phyloP scores from a whole-genome alignment of 2,797 vertebrate genomes.

The Cuniculus paca region DNA sequence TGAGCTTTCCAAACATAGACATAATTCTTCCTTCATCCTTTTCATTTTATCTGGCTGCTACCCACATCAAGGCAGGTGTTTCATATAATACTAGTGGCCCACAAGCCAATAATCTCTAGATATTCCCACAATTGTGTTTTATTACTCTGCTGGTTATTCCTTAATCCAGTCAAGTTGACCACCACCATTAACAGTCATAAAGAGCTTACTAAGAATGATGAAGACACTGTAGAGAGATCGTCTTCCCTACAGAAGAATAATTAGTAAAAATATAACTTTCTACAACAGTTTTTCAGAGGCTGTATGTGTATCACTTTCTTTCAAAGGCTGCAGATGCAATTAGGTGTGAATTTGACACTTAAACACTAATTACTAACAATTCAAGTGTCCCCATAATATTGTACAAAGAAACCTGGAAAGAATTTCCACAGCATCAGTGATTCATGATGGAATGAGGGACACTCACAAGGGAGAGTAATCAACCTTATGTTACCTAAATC shows the following conservation, averaged over 20 bases:
- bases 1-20: no score
- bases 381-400: slow-evolving; percentile 18
- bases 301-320: neutral
- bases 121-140: no score
- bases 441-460: neutral
- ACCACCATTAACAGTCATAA: neutral
- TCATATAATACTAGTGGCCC: no score
- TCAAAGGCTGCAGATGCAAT: neutral
- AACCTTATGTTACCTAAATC: neutral
- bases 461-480: neutral
- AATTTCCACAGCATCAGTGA: neutral
- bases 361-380: slow-evolving; percentile 22
- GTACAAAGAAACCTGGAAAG: neutral
- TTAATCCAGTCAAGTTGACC: neutral
- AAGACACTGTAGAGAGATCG: neutral
- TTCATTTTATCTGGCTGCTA: no score
- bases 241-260: neutral
- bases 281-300: slow-evolving; percentile 30
- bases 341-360: slow-evolving; percentile 26
- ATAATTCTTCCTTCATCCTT: no score
- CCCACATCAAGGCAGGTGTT: no score
- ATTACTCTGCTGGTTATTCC: no score
- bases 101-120: no score
- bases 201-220: neutral
- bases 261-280: neutral